Base-by-base conservation (phyloP, 2,888 invertebrate genomes). In the Drosophila subsilvestris region DNA sequence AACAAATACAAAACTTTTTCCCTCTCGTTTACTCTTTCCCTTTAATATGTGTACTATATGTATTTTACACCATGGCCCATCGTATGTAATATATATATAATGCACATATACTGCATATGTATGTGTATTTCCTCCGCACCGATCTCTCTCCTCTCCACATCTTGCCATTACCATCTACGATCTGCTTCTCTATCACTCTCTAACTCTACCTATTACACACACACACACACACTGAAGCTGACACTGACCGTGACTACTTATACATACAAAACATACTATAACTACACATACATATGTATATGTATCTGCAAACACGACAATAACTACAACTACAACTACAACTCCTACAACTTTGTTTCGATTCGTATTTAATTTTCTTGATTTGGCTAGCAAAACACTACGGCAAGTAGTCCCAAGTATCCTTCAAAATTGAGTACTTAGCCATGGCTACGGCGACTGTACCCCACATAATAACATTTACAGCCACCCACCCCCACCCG, bases 21-120 rank as follows among this genome's bases (percentile, higher is more conserved):
- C 88, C 88, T 88, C 88, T 88, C 76, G 87, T 82, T 75, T 79
- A 79, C 65, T 73, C 61, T 59, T 75, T 77, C 73, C 77, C 69
- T 80, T 74, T 57, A 58, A 60, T 62, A 44, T 72, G 66, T 80
- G 88, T 77, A 58, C 48, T 86, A 80, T 83, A 78, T 88, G 70
- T 75, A 78, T 74, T 86, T 86, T 74, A 88, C 76, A 79, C 60
- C 50, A 48, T 61, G 29, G 20, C 10, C 29, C 42, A 12, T 48
- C 54, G 9, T 74, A 66, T 84, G 78, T 80, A 66, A 76, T 74
- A 88, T 85, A 83, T 83, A 88, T 86, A 83, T 78, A 78, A 14
- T 75, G 73, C 88, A 78, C 70, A 75, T 73, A 71, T 79, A 62
- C 72, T 72, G 72, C 76, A 80, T 86, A 88, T 86, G 88, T 86